Percentiles rank a stretch among this genome's conserved stretches.
Evolutionary conservation across 2,113 vertebrate species (phyloP).

Genomic region (Agelaius tricolor): DNA sequence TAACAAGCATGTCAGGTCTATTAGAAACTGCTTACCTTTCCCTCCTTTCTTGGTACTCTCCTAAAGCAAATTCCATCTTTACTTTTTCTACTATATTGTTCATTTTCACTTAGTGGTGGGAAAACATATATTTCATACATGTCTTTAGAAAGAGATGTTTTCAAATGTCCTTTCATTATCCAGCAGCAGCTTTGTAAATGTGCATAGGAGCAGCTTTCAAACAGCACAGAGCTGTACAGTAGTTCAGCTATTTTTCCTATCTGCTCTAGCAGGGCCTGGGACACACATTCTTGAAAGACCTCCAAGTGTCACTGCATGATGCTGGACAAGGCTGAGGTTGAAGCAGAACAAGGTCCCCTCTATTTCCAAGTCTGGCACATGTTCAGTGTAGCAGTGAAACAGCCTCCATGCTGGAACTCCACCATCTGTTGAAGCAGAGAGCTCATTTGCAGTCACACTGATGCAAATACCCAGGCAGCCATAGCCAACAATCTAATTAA

Average conservation of each 20-base stretch:
- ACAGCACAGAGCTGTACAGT: background rate
- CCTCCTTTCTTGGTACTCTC: background rate
- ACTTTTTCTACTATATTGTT: background rate
- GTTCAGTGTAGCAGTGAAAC: background rate
- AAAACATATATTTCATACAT: background rate
- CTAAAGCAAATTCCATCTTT: background rate
- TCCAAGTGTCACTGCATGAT: background rate
- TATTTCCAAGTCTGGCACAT: background rate
- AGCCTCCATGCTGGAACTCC: background rate
- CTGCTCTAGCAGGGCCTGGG: background rate
- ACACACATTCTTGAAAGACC: background rate
- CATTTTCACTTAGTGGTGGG: background rate
- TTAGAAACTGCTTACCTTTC: background rate
- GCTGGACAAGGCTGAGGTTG: background rate
- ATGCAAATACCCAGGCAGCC: background rate
- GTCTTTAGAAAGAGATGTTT: background rate
- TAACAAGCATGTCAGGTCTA: background rate
- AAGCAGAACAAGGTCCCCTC: constrained; percentile 16
- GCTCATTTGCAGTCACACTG: background rate
- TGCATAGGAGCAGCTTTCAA: background rate
- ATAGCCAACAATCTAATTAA: background rate
- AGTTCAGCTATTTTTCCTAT: background rate
- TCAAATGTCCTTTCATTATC: background rate
- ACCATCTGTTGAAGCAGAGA: background rate
- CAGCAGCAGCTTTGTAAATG: background rate